Conservation (phyloP, 2,113 vertebrate species). For the Chlorodrepanis virens region DNA sequence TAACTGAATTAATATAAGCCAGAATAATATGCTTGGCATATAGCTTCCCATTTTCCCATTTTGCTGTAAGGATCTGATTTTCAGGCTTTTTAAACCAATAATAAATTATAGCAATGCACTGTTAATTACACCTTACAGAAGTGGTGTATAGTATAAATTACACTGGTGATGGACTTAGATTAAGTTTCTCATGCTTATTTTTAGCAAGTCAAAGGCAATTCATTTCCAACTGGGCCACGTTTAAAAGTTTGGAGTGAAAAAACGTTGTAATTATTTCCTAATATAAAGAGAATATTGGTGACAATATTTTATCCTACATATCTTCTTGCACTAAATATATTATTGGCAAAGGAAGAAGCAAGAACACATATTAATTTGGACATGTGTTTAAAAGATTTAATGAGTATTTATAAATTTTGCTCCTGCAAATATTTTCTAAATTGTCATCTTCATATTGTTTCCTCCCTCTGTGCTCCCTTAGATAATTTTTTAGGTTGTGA, state of each 20-base stretch:
- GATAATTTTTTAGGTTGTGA: neutral
- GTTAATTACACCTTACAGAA: slow-evolving; percentile 70
- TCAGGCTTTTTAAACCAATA: slow-evolving; percentile 67
- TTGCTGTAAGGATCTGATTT: slow-evolving; percentile 44
- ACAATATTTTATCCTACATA: neutral
- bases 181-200: slow-evolving; percentile 66
- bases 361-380: neutral
- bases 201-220: slow-evolving; percentile 42
- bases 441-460: neutral
- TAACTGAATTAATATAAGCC: slow-evolving; percentile 15
- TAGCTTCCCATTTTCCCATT: slow-evolving; percentile 39
- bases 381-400: neutral
- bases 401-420: neutral
- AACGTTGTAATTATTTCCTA: neutral
- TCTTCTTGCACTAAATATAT: neutral
- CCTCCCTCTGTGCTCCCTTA: neutral
- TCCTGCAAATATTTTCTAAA: neutral
- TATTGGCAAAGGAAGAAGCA: neutral
- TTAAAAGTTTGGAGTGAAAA: slow-evolving; percentile 38
- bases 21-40: slow-evolving; percentile 23
- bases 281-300: neutral
- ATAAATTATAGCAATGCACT: slow-evolving; percentile 67
- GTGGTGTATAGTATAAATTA: slow-evolving; percentile 58
- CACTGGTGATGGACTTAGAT: slow-evolving; percentile 31
- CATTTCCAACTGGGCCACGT: slow-evolving; percentile 8